Evolutionary conservation across 2,888 invertebrate genomes (phyloP), one percentile per base, ranked within the genome.

Genomic region (Agrotis puta): DNA sequence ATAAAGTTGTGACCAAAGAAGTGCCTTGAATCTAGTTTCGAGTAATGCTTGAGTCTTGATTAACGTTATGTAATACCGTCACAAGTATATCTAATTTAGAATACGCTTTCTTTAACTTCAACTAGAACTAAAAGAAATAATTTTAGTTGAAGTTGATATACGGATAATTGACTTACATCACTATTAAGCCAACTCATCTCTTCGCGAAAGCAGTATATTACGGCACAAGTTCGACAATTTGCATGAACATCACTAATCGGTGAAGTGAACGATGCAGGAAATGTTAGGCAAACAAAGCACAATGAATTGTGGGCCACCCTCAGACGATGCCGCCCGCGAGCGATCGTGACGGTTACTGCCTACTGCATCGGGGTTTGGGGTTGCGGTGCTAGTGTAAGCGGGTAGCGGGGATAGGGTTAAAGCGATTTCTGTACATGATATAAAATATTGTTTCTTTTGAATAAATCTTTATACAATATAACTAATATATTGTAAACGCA

Each of bases 291-390:
- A 94, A 95, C 94, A 94, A 94, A 92, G 87, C 89, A 88, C 90
- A 92, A 92, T 89, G 90, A 92, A 93, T 92, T 90, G 92, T 91
- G 89, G 94, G 91, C 94, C 95, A 94, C 95, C 94, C 94, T 91
- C 89, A 88, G 87, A 77, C 85, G 86, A 90, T 89, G 91, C 90
- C 89, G 91, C 93, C 94, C 92, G 93, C 92, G 85, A 88, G 82
- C 81, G 84, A 85, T 93, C 93, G 93, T 94, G 94, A 93, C 87
- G 90, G 79, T 91, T 87, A 89, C 93, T 92, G 92, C 94, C 94
- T 93, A 92, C 92, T 91, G 89, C 89, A 88, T 77, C 77, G 71
- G 33, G 51, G 75, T 78, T 62, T 27, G 71, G 51, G 76, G 71
- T 9, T 61, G 73, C 61, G 74, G 81, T 70, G 33, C 33, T 39